These are phyloP conservation scores for Drosophila planitibia DNA, from an alignment of 2,888 invertebrate genomes.

Conservation along the genomic window DNA sequence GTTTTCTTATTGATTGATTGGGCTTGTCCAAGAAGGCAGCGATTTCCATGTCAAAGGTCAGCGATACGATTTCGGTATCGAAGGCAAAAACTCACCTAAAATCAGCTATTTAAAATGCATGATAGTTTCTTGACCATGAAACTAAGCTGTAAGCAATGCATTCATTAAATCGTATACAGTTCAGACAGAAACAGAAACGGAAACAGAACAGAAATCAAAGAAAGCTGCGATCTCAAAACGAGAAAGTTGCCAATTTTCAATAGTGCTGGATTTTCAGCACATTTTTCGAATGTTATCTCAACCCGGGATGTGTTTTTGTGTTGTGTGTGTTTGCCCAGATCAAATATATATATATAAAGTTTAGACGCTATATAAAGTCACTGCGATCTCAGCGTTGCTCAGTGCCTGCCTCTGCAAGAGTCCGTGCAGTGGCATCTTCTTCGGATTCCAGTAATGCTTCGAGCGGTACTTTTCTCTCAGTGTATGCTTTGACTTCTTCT, in stretches of 20 bases:
- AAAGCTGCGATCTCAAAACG: constrained; percentile 8
- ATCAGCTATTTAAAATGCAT: constrained; percentile 38
- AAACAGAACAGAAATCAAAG: neutral
- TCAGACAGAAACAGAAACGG: neutral
- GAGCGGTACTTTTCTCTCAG: neutral
- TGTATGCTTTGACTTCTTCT: neutral
- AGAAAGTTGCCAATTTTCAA: neutral
- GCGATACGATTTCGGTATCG: neutral
- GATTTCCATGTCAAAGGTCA: constrained; percentile 15
- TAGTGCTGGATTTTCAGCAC: neutral
- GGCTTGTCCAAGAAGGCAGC: constrained; percentile 17
- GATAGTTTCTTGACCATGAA: constrained; percentile 21
- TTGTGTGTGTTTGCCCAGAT: neutral
- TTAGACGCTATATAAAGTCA: neutral
- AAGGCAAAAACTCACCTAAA: constrained; percentile 52
- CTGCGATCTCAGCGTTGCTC: constrained; percentile 4
- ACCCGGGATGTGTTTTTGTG: constrained; percentile 11
- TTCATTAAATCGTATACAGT: neutral
- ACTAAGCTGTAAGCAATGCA: constrained; percentile 47
- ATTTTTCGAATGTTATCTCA: neutral
- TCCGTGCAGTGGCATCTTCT: constrained; percentile 9
- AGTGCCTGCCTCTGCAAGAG: constrained; percentile 4
- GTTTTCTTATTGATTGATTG: constrained; percentile 16
- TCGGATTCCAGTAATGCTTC: neutral
- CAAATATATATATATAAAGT: neutral